A percentile compares a stretch with the other conserved stretches of the same genome.
phyloP scores from a whole-genome alignment of 2,888 invertebrate species.

The Apodemia hepburni region DNA sequence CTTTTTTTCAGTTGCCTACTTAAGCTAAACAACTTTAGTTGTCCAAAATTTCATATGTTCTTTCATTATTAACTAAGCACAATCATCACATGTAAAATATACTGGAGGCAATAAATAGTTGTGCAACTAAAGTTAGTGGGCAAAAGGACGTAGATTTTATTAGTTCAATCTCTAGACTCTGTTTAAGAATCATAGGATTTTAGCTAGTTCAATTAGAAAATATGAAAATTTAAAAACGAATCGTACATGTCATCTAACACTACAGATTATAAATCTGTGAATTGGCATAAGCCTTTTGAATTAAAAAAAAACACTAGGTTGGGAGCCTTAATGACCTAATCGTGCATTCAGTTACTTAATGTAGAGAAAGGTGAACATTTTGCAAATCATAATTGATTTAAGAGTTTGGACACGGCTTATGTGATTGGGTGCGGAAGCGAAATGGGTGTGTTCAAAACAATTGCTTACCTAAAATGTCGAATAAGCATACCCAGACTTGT shows the following conservation, averaged over 20 bases:
- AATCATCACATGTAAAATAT: not conserved
- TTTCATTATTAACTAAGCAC: not conserved
- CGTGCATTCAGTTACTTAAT: too few relatives aligned
- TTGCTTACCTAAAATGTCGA: too few relatives aligned
- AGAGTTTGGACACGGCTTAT: too few relatives aligned
- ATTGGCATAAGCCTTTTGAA: not conserved
- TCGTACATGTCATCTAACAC: slow-evolving; percentile 5
- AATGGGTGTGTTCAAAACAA: too few relatives aligned
- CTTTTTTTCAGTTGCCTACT: not conserved
- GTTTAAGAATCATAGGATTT: slow-evolving; percentile 1
- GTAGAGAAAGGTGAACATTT: too few relatives aligned
- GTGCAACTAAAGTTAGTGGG: slow-evolving; percentile 8
- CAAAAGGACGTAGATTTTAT: not conserved
- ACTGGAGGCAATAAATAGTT: slow-evolving; percentile 1
- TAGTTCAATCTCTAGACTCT: slow-evolving; percentile 13
- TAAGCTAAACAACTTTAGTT: slow-evolving; percentile 16
- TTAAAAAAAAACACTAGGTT: not conserved
- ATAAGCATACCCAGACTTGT: too few relatives aligned
- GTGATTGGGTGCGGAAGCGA: too few relatives aligned
- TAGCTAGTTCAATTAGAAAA: slow-evolving; percentile 11
- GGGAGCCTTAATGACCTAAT: not conserved
- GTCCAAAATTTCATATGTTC: not conserved
- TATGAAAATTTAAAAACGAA: slow-evolving; percentile 14
- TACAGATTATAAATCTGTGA: not conserved
- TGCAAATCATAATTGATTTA: too few relatives aligned